These are phyloP conservation scores for Drosophila pallidifrons DNA, from an alignment of 1,140 invertebrate genomes.

Conservation along the genomic window DNA sequence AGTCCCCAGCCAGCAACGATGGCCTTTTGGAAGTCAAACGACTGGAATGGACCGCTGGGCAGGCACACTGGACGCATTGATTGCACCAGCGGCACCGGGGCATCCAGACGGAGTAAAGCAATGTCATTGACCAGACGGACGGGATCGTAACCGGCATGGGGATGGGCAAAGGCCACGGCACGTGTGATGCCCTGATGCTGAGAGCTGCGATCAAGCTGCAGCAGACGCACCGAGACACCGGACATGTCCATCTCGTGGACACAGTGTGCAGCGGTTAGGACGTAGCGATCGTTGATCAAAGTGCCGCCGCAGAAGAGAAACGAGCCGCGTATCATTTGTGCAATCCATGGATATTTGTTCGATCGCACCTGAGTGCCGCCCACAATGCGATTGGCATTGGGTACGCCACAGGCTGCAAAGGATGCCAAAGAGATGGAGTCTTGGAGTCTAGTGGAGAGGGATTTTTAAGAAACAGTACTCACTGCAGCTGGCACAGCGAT, in stretches of 20 bases:
- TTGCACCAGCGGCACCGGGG: slow-evolving; percentile 90
- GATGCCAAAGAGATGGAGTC: slow-evolving; percentile 24
- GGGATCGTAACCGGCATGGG: slow-evolving; percentile 69
- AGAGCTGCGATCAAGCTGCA: slow-evolving; percentile 90
- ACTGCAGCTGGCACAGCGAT: slow-evolving; percentile 79
- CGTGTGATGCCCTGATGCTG: slow-evolving; percentile 69
- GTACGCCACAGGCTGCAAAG: slow-evolving; percentile 75
- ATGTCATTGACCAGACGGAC: slow-evolving; percentile 91
- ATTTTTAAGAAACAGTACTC: slow-evolving; percentile 47
- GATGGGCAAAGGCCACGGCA: slow-evolving; percentile 53
- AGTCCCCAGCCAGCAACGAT: slow-evolving; percentile 93
- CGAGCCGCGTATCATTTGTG: slow-evolving; percentile 64
- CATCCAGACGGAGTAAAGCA: slow-evolving; percentile 86
- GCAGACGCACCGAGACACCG: slow-evolving; percentile 88
- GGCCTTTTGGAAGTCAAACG: slow-evolving; percentile 75
- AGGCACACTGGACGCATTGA: slow-evolving; percentile 95
- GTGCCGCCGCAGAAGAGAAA: slow-evolving; percentile 79
- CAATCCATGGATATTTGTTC: slow-evolving; percentile 84
- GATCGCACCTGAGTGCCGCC: slow-evolving; percentile 73
- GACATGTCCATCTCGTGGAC: slow-evolving; percentile 87
- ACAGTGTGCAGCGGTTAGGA: slow-evolving; percentile 86
- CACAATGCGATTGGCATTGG: slow-evolving; percentile 82
- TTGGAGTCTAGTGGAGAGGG: slow-evolving; percentile 23
- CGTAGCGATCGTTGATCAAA: slow-evolving; percentile 85
- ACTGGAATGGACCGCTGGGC: slow-evolving; percentile 85